Percentiles rank a stretch among this genome's conserved stretches.
Conservation (phyloP, 2,113 vertebrate genomes). For the Oncorhynchus gorbuscha region DNA sequence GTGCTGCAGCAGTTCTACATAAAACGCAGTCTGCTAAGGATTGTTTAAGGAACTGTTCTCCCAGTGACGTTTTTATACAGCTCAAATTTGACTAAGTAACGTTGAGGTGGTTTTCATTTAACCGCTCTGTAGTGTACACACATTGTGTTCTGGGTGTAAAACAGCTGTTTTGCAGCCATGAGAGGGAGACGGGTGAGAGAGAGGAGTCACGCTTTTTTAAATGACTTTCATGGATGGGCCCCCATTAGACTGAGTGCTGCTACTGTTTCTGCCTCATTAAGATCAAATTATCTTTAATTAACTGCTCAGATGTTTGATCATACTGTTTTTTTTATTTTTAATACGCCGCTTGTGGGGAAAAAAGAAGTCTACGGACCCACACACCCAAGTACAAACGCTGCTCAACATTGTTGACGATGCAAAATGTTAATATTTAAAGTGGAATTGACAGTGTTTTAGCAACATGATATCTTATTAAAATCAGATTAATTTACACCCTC, state of each 20-base stretch:
- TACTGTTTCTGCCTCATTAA: slow-evolving; percentile 92
- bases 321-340: slow-evolving; percentile 57
- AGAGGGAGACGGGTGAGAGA: slow-evolving; percentile 58
- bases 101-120: slow-evolving; percentile 72
- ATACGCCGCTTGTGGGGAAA: slow-evolving; percentile 53
- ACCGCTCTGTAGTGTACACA: slow-evolving; percentile 69
- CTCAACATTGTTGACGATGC: slow-evolving; percentile 55
- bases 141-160: slow-evolving; percentile 70
- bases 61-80: slow-evolving; percentile 76
- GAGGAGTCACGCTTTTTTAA: slow-evolving; percentile 74
- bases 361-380: not conserved
- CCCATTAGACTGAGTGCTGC: slow-evolving; percentile 84
- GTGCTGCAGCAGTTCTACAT: slow-evolving; percentile 44
- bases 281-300: slow-evolving; percentile 97
- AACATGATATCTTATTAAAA: too few relatives aligned
- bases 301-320: slow-evolving; percentile 80
- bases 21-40: slow-evolving; percentile 70
- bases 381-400: not conserved
- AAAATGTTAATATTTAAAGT: slow-evolving; percentile 56
- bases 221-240: slow-evolving; percentile 89
- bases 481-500: too few relatives aligned
- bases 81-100: slow-evolving; percentile 75
- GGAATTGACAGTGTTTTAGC: too few relatives aligned
- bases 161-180: slow-evolving; percentile 72
- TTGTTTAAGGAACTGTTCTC: slow-evolving; percentile 76